These are phyloP conservation scores for Harpia harpyja DNA, from an alignment of 2,797 vertebrate species.

Conservation along the genomic window DNA sequence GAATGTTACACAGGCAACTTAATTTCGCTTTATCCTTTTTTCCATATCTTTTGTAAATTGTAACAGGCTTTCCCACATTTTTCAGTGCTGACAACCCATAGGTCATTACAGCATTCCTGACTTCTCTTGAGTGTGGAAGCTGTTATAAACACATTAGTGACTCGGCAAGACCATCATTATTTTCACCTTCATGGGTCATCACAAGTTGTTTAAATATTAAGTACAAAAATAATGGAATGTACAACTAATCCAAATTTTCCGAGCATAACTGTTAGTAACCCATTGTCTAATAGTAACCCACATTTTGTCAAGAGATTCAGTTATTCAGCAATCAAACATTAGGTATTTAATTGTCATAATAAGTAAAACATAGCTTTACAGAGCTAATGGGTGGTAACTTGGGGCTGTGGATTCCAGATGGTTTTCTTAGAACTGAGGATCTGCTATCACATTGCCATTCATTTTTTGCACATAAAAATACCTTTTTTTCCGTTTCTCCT, in stretches of 20 bases:
- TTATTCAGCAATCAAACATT: not conserved
- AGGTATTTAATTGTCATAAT: not conserved
- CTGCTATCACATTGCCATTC: not conserved
- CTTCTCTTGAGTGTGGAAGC: not conserved
- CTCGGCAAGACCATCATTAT: not conserved
- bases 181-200: not conserved
- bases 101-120: not conserved
- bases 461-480: not conserved
- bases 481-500: accelerated
- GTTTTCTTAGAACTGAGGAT: not conserved
- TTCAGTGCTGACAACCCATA: not conserved
- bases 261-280: not conserved
- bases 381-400: not conserved
- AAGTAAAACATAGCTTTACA: not conserved
- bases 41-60: not conserved
- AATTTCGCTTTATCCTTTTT: not conserved
- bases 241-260: not conserved
- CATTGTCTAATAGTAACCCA: not conserved
- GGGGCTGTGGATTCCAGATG: not conserved
- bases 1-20: accelerated
- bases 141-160: not conserved
- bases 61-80: not conserved
- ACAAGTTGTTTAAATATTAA: not conserved
- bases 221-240: not conserved
- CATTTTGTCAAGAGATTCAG: not conserved